Evolutionary conservation across 2,113 vertebrate genomes (phyloP), one percentile per base, ranked within the genome.

Genomic region (Zootoca vivipara): DNA sequence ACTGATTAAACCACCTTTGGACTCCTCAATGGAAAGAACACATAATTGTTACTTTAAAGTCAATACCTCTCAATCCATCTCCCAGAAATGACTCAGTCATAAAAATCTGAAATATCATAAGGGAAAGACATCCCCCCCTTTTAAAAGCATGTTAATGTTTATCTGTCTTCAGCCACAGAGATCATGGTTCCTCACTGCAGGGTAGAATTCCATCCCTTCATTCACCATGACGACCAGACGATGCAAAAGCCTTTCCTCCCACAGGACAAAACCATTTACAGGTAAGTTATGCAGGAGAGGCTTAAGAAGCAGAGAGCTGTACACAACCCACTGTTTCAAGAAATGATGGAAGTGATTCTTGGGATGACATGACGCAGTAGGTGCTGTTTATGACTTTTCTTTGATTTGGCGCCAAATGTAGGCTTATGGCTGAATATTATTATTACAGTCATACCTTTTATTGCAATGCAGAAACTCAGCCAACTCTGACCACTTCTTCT

Each of bases 1-100:
- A 86, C 92, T 86, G 94, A 35, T 52, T 89, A 89, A 93, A 83
- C 91, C 90, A 67, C 52, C 78, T 46, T 89, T 80, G 65, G 67
- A 87, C 89, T 35, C 73, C 33, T 83, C 22, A 69, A 3, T 35
- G 35, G 73, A 90, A 90, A 93, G 84, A 38, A 81, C 67, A 73
- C 58, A 58, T 72, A 56, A 82, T 52, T 85, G 64, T 79, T 78
- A 16, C 67, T 73, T 62, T 64, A 28, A 62, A n/a, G 24, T 67
- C 42, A 0, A 7, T 72, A 1, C 82, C 74, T 85, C 70, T 82
- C 88, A 65, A 88, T 83, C 28, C 56, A 90, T 87, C 16, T 80
- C 62, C 69, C 4, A 91, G 35, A 35, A 69, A 90, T 85, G 40
- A 86, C 2, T 52, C 22, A 83, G 15, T 33, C 90, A 85, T 67